Evolutionary conservation across 2,888 invertebrate species (phyloP), one percentile per base, ranked within the genome.

Genomic region (Pardosa pseudoannulata): DNA sequence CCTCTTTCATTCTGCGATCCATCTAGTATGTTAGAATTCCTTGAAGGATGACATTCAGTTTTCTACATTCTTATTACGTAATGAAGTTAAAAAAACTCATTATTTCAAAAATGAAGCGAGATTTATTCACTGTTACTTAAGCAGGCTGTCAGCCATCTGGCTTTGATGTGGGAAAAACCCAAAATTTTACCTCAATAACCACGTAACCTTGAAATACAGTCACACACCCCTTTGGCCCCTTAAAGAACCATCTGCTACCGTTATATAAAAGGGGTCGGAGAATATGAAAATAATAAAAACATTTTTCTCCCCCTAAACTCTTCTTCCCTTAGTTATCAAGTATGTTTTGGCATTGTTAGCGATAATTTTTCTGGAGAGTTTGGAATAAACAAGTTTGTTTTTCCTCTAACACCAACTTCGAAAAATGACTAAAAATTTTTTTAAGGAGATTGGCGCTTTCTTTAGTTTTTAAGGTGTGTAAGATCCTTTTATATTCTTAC

Each of bases 381-480:
- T 56, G 1, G 13, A 6, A 56, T 56, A 56, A 56, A 56, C 56
- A 56, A 6, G 3, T 23, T 23, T 56, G 56, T 56, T 56, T 56
- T 56, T 23, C 23, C 23, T 7, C 7, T 56, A 23, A 11, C 56
- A 23, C n/a, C 5, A 19, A 23, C 1, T 56, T 36, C 36, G 23
- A 56, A 11, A 23, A 23, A 23, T 2, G 16, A 16, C 46, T 16
- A 16, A 16, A 65, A 75, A 82, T 75, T n/a, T n/a, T n/a, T n/a
- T n/a, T 75, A 81, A 74, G n/a, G 41, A 68, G 41, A 36, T 70
- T 65, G 72, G 76, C 76, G 72, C 67, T 65, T 41, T 23, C 46
- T 64, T 70, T 62, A 23, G 46, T 39, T 71, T 72, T 76, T 73
- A 67, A 67, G 83, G 78, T 56, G 83, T 85, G 83, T 78, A 78